Evolutionary conservation across 2,113 vertebrate species (phyloP).

Genomic region (Pangasianodon hypophthalmus): DNA sequence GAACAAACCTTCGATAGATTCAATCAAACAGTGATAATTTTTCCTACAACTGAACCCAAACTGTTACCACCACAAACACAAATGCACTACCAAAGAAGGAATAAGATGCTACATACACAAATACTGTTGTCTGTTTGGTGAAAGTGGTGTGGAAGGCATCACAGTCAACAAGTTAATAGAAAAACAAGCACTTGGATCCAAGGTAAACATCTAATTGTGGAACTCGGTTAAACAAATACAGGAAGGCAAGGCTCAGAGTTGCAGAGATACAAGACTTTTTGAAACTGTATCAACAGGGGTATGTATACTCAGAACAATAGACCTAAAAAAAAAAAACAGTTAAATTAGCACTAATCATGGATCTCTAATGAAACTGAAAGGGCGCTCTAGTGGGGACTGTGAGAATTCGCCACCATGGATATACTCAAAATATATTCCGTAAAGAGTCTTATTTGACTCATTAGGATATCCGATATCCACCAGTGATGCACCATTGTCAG

Average conservation of each 20-base stretch:
- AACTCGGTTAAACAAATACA: background rate
- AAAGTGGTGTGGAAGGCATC: too few relatives aligned
- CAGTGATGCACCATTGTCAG: too few relatives aligned
- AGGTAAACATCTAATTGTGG: background rate
- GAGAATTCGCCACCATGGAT: background rate
- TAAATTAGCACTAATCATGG: background rate
- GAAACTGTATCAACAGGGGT: background rate
- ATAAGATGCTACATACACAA: background rate
- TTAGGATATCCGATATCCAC: background rate
- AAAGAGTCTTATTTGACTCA: background rate
- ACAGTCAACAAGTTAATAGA: background rate
- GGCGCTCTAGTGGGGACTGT: background rate
- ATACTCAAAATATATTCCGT: background rate
- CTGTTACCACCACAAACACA: background rate
- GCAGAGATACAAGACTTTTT: background rate
- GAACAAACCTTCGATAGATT: too few relatives aligned
- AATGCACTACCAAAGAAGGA: background rate
- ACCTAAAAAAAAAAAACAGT: background rate
- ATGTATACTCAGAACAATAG: background rate
- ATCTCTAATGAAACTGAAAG: background rate
- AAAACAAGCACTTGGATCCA: background rate
- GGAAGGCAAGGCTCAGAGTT: background rate
- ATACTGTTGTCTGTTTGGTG: background rate
- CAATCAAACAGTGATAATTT: too few relatives aligned
- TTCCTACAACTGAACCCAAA: too few relatives aligned